Evolutionary conservation across 2,888 invertebrate species (phyloP), one percentile per base, ranked within the genome.

Genomic region (Tiphia femorata): DNA sequence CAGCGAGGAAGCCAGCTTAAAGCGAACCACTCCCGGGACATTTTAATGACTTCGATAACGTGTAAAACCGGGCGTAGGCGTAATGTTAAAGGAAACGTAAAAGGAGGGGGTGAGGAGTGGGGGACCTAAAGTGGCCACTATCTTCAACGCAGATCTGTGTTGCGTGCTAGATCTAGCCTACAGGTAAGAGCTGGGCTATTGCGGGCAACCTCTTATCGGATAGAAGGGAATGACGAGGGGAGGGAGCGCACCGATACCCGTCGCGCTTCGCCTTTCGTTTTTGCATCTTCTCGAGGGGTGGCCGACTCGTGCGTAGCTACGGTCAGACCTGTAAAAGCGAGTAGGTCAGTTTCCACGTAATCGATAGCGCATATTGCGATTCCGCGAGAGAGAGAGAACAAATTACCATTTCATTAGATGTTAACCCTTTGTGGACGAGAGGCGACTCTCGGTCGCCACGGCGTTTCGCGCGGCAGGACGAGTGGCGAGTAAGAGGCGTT

Each of bases 131-230:
- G 66, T 49, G 53, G 55, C 16, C n/a, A 16, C 8, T 68, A 70
- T 68, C 67, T 41, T 1, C 33, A 59, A 60, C 57, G 66, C 66
- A 57, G 51, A 68, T 68, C 68, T 66, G 38, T 51, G 42, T 68
- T 63, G 70, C 70, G 67, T 70, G 68, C 44, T 60, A 37, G 47
- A 59, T 47, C 48, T 37, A 23, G 17, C 38, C 42, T 53, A 65
- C 49, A 58, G 51, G 44, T 48, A 55, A 58, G 35, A 51, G 23
- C 49, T 37, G 16, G 38, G 49, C 62, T 53, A 66, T 58, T 55
- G 55, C 44, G 46, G 49, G 16, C 51, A 55, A 44, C 33, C 49
- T 52, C 54, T 64, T 67, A 68, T 60, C 64, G 58, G 52, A n/a
- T n/a, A n/a, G n/a, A n/a, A n/a, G n/a, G n/a, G 49, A 64, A 25